Base-by-base conservation (phyloP, 2,113 vertebrate species). In the Rhadina sibilatrix region DNA sequence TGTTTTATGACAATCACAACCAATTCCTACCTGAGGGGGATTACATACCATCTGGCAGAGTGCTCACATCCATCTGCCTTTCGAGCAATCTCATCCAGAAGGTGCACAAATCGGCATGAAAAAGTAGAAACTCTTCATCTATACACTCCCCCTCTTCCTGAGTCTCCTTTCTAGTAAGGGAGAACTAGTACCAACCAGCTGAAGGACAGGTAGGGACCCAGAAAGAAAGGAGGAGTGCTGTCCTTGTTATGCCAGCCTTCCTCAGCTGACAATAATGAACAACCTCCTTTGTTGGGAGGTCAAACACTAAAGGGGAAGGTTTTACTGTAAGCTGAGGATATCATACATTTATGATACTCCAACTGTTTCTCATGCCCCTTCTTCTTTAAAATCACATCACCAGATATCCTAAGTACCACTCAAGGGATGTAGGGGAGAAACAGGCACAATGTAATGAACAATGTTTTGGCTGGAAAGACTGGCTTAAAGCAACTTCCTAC, bases 211-310 rank as follows among this genome's bases (percentile, higher is more conserved):
- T 3, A 6, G 10, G 33, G 38, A 74, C 42, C 50, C 57, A 42
- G 24, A 93, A 71, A 53, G 25, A 46, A 50, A 0, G 2, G 8
- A 78, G 20, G 10, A 3, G 3, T 28, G 9, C 1, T 1, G 4
- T 38, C 31, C 28, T 40, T 57, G 31, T 13, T 53, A 64, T 70
- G 35, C 42, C 10, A 3, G 42, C 52, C 49, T 76, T 75, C 60
- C 31, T 69, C 66, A 57, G n/a, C 5, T 44, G 33, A 40, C 22
- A 56, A 16, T 25, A 28, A 80, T 33, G 20, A 82, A 76, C 13
- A 37, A 42, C 7, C 22, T 80, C 33, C 59, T 81, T 52, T 56
- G n/a, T 63, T 27, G 65, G 38, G 23, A 66, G 21, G 16, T 3
- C 40, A 60, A 24, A 52, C 7, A 49, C 15, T 6, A 40, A 83